A percentile compares a stretch with the other conserved stretches of the same genome.
phyloP scores from a whole-genome alignment of 2,888 invertebrate genomes.

The Lasioglossum malachurum region DNA sequence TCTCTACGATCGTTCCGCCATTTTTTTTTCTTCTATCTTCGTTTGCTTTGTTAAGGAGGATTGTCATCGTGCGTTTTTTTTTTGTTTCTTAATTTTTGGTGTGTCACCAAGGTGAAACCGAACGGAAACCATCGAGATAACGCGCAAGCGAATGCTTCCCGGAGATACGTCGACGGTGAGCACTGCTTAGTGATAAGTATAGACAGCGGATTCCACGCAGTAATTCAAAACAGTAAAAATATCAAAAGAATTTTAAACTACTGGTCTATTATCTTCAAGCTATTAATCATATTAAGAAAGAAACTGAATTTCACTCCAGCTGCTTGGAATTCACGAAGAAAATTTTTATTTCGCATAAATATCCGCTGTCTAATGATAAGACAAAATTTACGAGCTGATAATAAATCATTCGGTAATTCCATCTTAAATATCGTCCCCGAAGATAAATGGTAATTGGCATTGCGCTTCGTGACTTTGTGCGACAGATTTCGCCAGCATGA shows the following conservation, averaged over 20 bases:
- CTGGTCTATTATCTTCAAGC: too few species aligned
- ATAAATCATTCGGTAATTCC: not conserved
- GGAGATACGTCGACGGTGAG: slow-evolving; percentile 46
- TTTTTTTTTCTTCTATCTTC: slow-evolving; percentile 19
- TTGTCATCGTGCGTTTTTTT: slow-evolving; percentile 61
- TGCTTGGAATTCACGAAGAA: too few species aligned
- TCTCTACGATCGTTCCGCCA: slow-evolving; percentile 42
- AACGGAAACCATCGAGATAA: slow-evolving; percentile 24
- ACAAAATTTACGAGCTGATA: not conserved
- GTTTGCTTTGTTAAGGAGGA: slow-evolving; percentile 49
- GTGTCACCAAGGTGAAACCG: slow-evolving; percentile 38
- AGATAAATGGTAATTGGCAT: not conserved
- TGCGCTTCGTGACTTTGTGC: not conserved
- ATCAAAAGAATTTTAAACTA: too few species aligned
- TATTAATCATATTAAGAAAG: too few species aligned
- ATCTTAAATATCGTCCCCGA: not conserved
- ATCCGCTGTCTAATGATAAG: not conserved
- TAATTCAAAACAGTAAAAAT: too few species aligned
- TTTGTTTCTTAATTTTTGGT: slow-evolving; percentile 14
- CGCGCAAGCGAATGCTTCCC: slow-evolving; percentile 26
- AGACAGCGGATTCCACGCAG: too few species aligned
- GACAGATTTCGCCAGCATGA: slow-evolving; percentile 24
- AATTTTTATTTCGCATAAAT: too few species aligned
- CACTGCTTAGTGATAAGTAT: not conserved
- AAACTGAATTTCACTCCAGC: too few species aligned